Evolutionary conservation across 2,113 vertebrate genomes (phyloP).

Genomic region (Steatornis caripensis): DNA sequence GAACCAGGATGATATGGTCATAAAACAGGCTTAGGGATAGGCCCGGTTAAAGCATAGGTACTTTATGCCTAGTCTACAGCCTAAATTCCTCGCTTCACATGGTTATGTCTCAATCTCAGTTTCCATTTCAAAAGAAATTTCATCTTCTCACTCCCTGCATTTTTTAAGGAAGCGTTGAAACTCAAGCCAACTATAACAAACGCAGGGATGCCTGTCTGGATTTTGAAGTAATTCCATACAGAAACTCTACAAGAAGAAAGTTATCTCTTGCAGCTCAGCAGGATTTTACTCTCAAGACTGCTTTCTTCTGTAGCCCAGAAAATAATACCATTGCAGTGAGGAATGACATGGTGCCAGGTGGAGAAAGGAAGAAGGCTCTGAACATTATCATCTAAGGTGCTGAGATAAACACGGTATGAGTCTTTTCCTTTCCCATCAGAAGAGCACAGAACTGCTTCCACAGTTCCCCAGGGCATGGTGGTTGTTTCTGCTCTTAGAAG

Average conservation of each 20-base stretch:
- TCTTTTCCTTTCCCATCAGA: neutral
- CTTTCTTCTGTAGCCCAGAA: neutral
- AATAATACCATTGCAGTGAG: neutral
- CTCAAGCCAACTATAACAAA: neutral
- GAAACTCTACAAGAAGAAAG: neutral
- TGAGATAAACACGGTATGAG: neutral
- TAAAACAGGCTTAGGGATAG: neutral
- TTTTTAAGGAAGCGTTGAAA: neutral
- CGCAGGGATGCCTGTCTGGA: neutral
- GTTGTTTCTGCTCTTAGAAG: neutral
- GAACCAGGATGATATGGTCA: neutral
- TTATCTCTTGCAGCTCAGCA: neutral
- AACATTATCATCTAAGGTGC: neutral
- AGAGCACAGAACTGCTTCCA: neutral
- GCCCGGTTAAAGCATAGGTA: slow-evolving; percentile 1
- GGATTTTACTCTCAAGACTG: neutral
- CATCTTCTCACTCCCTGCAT: neutral
- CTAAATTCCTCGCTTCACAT: neutral
- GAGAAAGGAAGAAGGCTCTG: neutral
- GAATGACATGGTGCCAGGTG: neutral
- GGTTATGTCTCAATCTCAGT: neutral
- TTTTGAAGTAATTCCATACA: neutral
- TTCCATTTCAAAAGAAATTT: slow-evolving; percentile 31
- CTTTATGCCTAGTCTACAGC: neutral
- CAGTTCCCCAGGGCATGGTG: neutral